Evolutionary conservation across 1,140 invertebrate genomes (phyloP).

Genomic region (Aethina tumida): DNA sequence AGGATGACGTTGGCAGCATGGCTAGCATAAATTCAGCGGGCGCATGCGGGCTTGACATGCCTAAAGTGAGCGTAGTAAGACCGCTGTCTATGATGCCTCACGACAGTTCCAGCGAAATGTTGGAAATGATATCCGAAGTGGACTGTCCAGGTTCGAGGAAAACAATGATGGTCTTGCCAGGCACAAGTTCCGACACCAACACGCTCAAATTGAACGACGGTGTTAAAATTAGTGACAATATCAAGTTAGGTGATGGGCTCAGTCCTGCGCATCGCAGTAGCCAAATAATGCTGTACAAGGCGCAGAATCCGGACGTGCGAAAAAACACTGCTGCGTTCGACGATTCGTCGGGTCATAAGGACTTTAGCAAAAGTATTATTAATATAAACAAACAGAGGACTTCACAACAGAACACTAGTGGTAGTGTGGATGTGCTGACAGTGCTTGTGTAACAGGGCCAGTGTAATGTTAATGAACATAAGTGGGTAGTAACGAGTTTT

Average conservation of each 20-base stretch:
- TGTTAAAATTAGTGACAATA: slow-evolving; percentile 22
- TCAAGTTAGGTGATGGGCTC: slow-evolving; percentile 27
- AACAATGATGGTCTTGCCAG: slow-evolving; percentile 32
- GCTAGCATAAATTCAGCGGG: slow-evolving; percentile 30
- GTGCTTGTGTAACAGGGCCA: slow-evolving; percentile 32
- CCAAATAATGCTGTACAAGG: slow-evolving; percentile 58
- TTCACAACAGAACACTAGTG: slow-evolving; percentile 28
- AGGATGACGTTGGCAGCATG: slow-evolving; percentile 41
- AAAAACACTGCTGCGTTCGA: slow-evolving; percentile 67
- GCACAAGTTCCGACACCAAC: slow-evolving; percentile 29
- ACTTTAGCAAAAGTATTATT: slow-evolving; percentile 64
- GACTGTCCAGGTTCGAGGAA: slow-evolving; percentile 37
- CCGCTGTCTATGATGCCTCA: slow-evolving; percentile 41
- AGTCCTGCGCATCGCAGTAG: slow-evolving; percentile 43
- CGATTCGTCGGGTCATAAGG: slow-evolving; percentile 58
- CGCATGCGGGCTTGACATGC: slow-evolving; percentile 31
- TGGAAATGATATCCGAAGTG: slow-evolving; percentile 52
- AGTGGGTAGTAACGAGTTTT: too few species aligned
- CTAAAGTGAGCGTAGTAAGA: slow-evolving; percentile 47
- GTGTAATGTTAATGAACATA: slow-evolving; percentile 19
- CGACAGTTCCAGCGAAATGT: slow-evolving; percentile 43
- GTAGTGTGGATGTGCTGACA: slow-evolving; percentile 34
- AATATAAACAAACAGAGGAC: slow-evolving; percentile 38
- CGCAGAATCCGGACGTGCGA: slow-evolving; percentile 63
- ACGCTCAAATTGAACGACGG: slow-evolving; percentile 26